Evolutionary conservation across 2,797 vertebrate genomes (phyloP), one percentile per base, ranked within the genome.

Genomic region (Pipistrellus nathusii): DNA sequence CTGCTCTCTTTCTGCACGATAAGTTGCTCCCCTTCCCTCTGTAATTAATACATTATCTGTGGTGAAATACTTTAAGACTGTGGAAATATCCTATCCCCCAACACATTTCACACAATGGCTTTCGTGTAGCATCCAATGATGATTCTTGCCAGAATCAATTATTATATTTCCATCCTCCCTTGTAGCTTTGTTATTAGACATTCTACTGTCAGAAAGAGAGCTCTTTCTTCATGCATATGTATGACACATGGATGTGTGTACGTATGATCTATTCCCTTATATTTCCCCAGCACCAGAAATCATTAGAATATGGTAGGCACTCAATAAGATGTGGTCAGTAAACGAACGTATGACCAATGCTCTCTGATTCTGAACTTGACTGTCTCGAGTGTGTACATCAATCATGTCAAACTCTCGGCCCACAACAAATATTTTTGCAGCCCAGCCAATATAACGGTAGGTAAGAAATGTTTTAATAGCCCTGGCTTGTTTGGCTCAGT

Each of bases 271-370:
- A 41, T 18, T 84, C 71, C 53, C 32, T 27, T 25, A 23, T 32
- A n/a, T 85, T 41, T 86, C 53, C 72, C 91, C 78, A 57, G 62
- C 20, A 57, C 32, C 23, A 59, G 68, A 81, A 94, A 73, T 75
- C 48, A 27, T 11, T 18, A n/a, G 30, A 83, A 46, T 27, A 48
- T 4, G 17, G 73, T 17, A 41, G 81, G 44, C 25, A 44, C 15
- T 71, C 55, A 21, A 27, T 68, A 73, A 41, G 51, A 76, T 6
- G 25, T 83, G 30, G 59, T 68, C 88, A 23, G 4, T 76, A 6
- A 85, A 46, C 30, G 80, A 66, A 51, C 20, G 35, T 78, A 66
- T 57, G 92, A 38, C 32, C 35, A 5, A 1, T 11, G 15, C 27
- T 55, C 41, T 81, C 69, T 41, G 71, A 66, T 32, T 81, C 68